Evolutionary conservation across 2,888 invertebrate genomes (phyloP).

Genomic region (Brachynemurus nebulosus): DNA sequence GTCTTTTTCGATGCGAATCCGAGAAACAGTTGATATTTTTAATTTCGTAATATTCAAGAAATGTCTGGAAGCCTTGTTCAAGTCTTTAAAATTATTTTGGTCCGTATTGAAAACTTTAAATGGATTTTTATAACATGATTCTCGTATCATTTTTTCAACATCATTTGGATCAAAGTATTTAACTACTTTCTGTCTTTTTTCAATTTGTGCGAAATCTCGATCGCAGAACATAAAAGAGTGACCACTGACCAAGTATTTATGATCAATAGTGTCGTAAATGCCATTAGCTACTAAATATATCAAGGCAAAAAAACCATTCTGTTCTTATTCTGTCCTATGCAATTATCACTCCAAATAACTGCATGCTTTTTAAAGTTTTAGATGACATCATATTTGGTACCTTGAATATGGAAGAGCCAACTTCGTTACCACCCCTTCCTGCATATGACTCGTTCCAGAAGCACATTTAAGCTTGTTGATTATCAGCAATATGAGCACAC

Average conservation of each 20-base stretch:
- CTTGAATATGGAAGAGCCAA: neutral
- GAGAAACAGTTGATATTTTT: constrained; percentile 14
- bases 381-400: neutral
- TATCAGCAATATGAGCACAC: neutral
- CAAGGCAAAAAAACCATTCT: neutral
- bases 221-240: constrained; percentile 11
- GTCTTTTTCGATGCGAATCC: constrained; percentile 10
- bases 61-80: constrained; percentile 13
- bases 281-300: constrained; percentile 1
- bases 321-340: neutral
- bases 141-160: constrained; percentile 14
- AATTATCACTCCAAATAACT: neutral
- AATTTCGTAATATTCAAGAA: constrained; percentile 14
- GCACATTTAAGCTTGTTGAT: neutral
- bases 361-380: neutral
- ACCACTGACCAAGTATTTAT: constrained; percentile 9
- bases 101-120: constrained; percentile 12
- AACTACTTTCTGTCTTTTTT: constrained; percentile 11
- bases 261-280: constrained; percentile 6
- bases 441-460: neutral
- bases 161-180: constrained; percentile 10
- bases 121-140: constrained; percentile 13
- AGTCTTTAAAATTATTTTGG: constrained; percentile 14
- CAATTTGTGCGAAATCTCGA: constrained; percentile 10
- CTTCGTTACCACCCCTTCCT: neutral